A percentile compares a stretch with the other conserved stretches of the same genome.
Conservation (phyloP, 2,888 invertebrate genomes). For the Heliconius ismenius region DNA sequence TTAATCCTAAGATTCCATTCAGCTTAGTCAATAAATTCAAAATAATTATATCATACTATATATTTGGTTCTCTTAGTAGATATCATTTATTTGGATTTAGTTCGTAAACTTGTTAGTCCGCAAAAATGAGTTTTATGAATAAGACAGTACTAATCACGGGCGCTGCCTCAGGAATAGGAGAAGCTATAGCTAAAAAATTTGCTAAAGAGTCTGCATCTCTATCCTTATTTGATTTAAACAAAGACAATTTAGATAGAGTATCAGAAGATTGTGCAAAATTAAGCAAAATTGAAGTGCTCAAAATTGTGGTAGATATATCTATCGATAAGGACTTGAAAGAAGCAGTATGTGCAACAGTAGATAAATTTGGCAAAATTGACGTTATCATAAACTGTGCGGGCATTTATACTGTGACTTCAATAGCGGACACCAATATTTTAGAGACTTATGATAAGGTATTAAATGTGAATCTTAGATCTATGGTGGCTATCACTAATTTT, state of each 20-base stretch:
- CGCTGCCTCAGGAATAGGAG: conserved; percentile 56
- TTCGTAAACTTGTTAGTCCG: background rate
- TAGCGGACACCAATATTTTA: conserved; percentile 45
- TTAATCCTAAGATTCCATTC: background rate
- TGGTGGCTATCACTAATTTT: conserved; percentile 51
- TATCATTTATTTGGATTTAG: background rate
- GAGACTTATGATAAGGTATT: conserved; percentile 51
- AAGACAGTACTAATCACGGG: conserved; percentile 58
- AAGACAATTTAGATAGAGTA: conserved; percentile 17
- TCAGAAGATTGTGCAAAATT: conserved; percentile 25
- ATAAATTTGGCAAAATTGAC: conserved; percentile 23
- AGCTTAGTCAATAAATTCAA: background rate
- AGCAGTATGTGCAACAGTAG: conserved; percentile 11
- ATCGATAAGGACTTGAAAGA: conserved; percentile 13
- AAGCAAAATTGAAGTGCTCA: conserved; percentile 15
- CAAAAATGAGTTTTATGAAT: conserved; percentile 53
- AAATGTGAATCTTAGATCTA: conserved; percentile 54
- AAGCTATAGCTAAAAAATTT: conserved; percentile 53
- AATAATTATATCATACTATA: background rate
- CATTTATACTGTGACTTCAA: conserved; percentile 44
- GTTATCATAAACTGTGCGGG: conserved; percentile 28
- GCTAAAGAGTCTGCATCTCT: conserved; percentile 54
- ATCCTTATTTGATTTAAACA: conserved; percentile 15
- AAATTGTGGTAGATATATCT: conserved; percentile 12
- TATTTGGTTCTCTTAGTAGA: no score